Evolutionary conservation across 2,113 vertebrate species (phyloP).

Genomic region (Catharus minimus): DNA sequence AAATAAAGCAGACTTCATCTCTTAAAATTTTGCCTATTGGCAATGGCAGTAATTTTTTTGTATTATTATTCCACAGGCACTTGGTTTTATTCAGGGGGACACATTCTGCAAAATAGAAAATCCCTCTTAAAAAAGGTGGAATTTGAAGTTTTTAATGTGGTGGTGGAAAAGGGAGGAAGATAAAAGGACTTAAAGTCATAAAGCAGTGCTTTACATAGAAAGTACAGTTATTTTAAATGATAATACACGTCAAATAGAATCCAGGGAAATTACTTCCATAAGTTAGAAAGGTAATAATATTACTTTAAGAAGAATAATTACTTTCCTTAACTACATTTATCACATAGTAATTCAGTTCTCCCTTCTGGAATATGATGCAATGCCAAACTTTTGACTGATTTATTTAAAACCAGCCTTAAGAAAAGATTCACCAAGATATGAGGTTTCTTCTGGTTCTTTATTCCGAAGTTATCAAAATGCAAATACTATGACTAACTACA

Average conservation of each 20-base stretch:
- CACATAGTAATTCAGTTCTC: conserved; percentile 45
- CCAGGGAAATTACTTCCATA: conserved; percentile 41
- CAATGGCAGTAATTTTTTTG: background rate
- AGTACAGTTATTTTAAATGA: conserved; percentile 34
- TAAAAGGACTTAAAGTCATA: conserved; percentile 43
- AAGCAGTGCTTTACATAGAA: conserved; percentile 9
- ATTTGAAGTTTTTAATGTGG: background rate
- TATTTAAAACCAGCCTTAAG: conserved; percentile 34
- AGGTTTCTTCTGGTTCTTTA: conserved; percentile 40
- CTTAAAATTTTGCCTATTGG: conserved; percentile 3
- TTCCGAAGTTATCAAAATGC: conserved; percentile 76
- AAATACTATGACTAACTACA: conserved; percentile 67
- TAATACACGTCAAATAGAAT: conserved; percentile 34
- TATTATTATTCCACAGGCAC: background rate
- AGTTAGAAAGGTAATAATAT: conserved; percentile 50
- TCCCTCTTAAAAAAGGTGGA: background rate
- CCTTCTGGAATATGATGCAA: conserved; percentile 22
- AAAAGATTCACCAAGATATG: conserved; percentile 53
- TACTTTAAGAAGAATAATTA: conserved; percentile 61
- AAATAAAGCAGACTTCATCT: background rate
- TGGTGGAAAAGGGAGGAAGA: background rate
- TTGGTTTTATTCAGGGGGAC: background rate
- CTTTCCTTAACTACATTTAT: conserved; percentile 61
- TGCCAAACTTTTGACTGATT: conserved; percentile 44
- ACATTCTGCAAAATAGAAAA: background rate